Conservation (phyloP, 2,113 vertebrate genomes). For the Uria aalge region DNA sequence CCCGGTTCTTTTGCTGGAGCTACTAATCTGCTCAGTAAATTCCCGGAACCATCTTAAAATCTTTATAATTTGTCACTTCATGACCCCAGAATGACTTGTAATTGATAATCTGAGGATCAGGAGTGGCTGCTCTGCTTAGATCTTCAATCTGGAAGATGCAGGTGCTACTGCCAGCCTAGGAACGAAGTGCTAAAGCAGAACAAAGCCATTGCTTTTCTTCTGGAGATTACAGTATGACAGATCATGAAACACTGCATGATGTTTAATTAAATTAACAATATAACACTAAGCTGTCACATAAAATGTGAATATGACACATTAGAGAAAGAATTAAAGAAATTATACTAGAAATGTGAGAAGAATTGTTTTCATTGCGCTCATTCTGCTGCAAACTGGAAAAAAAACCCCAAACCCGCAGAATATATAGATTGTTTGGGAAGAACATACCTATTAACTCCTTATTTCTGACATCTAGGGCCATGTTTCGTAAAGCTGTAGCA, state of each 20-base stretch:
- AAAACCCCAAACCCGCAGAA: neutral
- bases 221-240: neutral
- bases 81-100: neutral
- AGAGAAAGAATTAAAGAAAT: neutral
- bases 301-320: neutral
- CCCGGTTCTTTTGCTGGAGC: neutral
- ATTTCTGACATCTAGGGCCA: conserved; percentile 98
- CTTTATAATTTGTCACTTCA: neutral
- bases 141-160: neutral
- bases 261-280: conserved; percentile 12
- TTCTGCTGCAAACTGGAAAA: neutral
- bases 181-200: conserved; percentile 3
- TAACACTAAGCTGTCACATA: neutral
- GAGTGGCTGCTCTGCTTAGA: neutral
- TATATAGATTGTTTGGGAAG: neutral
- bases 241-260: neutral
- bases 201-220: neutral
- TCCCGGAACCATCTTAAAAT: neutral
- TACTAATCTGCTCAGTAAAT: neutral
- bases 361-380: neutral
- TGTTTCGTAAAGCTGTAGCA: conserved; percentile 96
- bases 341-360: neutral
- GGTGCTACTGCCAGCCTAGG: neutral
- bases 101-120: neutral
- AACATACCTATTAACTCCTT: conserved; percentile 97